Evolutionary conservation across 2,888 invertebrate genomes (phyloP).

Genomic region (Acanthopleura granulata): DNA sequence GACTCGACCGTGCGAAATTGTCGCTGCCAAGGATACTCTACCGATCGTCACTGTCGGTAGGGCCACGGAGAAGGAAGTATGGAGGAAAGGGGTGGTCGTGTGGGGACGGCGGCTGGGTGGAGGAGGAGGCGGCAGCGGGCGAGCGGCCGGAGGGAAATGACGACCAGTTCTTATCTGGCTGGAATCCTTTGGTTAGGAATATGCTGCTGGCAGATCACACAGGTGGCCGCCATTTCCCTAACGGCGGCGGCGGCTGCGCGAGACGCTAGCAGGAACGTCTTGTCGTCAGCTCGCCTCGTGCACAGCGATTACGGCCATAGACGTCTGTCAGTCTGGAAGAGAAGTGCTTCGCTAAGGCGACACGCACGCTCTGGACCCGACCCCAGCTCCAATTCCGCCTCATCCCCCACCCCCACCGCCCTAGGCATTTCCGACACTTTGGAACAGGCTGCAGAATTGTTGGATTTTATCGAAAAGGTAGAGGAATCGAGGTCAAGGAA

Average conservation of each 20-base stretch:
- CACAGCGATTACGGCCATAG: too few relatives aligned
- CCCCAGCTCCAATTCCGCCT: not conserved
- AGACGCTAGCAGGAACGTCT: too few relatives aligned
- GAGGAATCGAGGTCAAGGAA: not conserved
- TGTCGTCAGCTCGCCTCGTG: too few relatives aligned
- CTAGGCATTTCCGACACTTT: not conserved
- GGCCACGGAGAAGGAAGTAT: not conserved
- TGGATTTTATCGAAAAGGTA: slow-evolving; percentile 14
- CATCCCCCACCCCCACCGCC: not conserved
- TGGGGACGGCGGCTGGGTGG: not conserved
- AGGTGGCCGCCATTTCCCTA: too few relatives aligned
- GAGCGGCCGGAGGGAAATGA: not conserved
- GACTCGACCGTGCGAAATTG: not conserved
- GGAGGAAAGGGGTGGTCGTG: not conserved
- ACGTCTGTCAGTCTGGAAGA: not conserved
- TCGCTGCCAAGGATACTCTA: not conserved
- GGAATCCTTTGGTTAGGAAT: too few relatives aligned
- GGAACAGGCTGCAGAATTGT: not conserved
- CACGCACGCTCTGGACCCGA: not conserved
- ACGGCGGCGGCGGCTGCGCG: too few relatives aligned
- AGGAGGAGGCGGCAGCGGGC: not conserved
- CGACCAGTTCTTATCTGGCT: not conserved
- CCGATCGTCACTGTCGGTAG: not conserved
- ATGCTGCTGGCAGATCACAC: too few relatives aligned
- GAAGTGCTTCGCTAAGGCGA: not conserved